Conservation (phyloP, 2,797 vertebrate genomes). For the Sebastes itinus region DNA sequence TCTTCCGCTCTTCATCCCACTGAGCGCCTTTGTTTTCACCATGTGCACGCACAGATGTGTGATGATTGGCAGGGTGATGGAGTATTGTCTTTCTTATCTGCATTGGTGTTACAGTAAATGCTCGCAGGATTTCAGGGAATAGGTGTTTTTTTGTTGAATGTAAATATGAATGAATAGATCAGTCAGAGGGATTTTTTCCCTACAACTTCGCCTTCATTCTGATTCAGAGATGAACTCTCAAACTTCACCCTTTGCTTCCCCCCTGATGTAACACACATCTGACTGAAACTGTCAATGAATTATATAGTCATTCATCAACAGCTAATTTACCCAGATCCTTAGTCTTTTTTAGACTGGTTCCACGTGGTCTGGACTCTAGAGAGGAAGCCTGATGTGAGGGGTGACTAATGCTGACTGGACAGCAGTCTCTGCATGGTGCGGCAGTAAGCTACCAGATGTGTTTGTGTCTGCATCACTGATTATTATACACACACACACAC, state of each 20-base stretch:
- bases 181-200: conserved; percentile 30
- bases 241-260: not conserved
- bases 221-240: not conserved
- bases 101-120: conserved; percentile 24
- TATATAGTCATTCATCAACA: not conserved
- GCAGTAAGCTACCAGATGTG: conserved; percentile 56
- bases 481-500: conserved; percentile 34
- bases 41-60: conserved; percentile 53
- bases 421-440: conserved; percentile 46
- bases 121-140: conserved; percentile 9
- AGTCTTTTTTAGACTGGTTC: conserved; percentile 1
- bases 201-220: not conserved
- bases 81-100: conserved; percentile 50
- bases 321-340: not conserved
- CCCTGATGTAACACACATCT: not conserved
- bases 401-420: conserved; percentile 73
- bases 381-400: conserved; percentile 14
- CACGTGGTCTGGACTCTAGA: conserved; percentile 20
- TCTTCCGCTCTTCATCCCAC: conserved; percentile 22
- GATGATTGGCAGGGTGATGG: conserved; percentile 47
- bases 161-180: conserved; percentile 26
- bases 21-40: conserved; percentile 32
- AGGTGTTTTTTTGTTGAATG: conserved; percentile 9
- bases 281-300: not conserved
- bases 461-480: conserved; percentile 42